phyloP scores from a whole-genome alignment of 2,888 invertebrate species.

The Eupithecia abbreviata region DNA sequence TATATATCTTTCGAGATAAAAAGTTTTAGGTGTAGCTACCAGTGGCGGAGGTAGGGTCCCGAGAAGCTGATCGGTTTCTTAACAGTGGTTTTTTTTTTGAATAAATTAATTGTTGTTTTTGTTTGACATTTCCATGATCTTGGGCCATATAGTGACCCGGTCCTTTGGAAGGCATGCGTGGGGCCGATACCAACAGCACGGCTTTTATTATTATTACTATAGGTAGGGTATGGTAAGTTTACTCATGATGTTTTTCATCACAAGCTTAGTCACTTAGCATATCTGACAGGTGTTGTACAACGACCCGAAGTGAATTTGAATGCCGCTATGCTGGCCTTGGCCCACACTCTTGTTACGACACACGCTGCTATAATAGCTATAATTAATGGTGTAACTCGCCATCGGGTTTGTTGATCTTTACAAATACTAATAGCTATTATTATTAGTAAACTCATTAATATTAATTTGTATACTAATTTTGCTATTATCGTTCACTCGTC shows the following conservation, averaged over 20 bases:
- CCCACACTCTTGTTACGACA: conserved; percentile 41
- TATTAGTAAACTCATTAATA: conserved; percentile 25
- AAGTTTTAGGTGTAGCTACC: not conserved
- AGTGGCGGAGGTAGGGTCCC: not conserved
- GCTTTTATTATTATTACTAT: not conserved
- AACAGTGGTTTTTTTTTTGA: too few species aligned
- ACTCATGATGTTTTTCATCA: conserved; percentile 15
- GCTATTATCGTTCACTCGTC: not conserved
- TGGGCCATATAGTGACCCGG: too few species aligned
- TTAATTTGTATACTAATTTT: conserved; percentile 14
- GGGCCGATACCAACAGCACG: too few species aligned
- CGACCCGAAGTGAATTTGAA: conserved; percentile 36
- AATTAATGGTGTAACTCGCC: conserved; percentile 49
- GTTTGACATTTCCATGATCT: too few species aligned
- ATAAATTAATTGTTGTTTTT: too few species aligned
- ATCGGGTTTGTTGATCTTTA: conserved; percentile 41
- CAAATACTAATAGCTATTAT: conserved; percentile 20
- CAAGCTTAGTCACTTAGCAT: conserved; percentile 33
- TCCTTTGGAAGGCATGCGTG: too few species aligned
- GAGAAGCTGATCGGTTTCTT: not conserved
- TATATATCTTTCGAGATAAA: not conserved
- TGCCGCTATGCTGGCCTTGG: conserved; percentile 45
- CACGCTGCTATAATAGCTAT: conserved; percentile 42
- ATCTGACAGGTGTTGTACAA: conserved; percentile 41
- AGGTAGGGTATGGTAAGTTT: not conserved